Base-by-base conservation (phyloP, 2,888 invertebrate species). In the Eugnorisma glareosa region DNA sequence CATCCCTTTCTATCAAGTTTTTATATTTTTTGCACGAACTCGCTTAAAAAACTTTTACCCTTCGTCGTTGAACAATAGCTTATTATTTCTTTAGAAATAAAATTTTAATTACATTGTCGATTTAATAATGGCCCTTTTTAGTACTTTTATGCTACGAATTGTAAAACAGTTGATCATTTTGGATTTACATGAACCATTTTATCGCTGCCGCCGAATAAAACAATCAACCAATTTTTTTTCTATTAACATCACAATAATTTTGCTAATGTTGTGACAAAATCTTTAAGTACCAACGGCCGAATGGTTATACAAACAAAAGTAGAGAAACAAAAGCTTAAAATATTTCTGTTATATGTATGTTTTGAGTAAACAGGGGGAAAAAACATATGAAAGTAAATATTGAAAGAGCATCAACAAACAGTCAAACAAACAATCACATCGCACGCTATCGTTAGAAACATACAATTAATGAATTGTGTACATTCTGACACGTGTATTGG, bases 51-150 rank as follows among this genome's bases (percentile, higher is more conserved):
- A 78, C 54, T 66, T 78, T 66, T 48, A 73, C 75, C 75, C 48
- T 35, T 59, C 35, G 35, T 35, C 28, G 40, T 15, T 43, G 75
- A 81, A 75, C 82, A 78, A 81, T 66, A 15, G 75, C 75, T 75
- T n/a, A 57, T 57, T 28, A 66, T 57, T 74, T 78, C 75, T 78
- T 48, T 78, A 51, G 75, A 78, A 81, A 75, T 66, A 40, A 18
- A 48, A 66, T 57, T 75, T 31, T 24, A 66, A 81, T 81, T 57
- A 78, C 75, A 75, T 74, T 75, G 45, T 78, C 64, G 57, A 81
- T 75, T 78, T 66, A 64, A 57, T 57, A 81, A 81, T 57, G n/a
- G 18, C 35, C 10, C 10, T 7, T 28, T 64, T 35, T 24, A 31
- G n/a, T 24, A 48, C 28, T 45, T 43, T 61, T 21, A 40, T 43